phyloP scores from a whole-genome alignment of 1,140 invertebrate species.

The Cotesia glomerata region DNA sequence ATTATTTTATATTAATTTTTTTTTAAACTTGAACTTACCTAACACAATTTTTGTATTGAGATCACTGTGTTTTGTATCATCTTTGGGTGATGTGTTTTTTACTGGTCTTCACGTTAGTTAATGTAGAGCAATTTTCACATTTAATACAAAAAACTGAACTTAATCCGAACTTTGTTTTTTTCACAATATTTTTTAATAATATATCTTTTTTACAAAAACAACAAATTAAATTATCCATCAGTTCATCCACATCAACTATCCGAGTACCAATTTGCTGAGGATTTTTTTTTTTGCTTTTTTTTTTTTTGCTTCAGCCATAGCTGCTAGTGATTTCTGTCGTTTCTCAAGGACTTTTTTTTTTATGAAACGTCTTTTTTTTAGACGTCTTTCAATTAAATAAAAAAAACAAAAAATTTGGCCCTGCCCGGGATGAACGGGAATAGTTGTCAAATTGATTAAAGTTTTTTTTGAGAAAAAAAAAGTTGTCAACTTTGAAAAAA shows the following conservation, averaged over 20 bases:
- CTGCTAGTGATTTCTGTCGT: neutral
- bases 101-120: neutral
- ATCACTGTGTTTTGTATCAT: neutral
- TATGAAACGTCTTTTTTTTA: no score
- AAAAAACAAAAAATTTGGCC: no score
- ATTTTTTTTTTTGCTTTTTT: neutral
- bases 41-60: neutral
- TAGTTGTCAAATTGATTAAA: no score
- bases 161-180: conserved; percentile 1
- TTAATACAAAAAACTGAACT: conserved; percentile 10
- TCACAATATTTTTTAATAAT: conserved; percentile 15
- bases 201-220: conserved; percentile 11
- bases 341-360: neutral
- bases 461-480: no score
- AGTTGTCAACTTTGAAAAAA: no score
- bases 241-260: conserved; percentile 18
- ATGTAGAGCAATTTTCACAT: conserved; percentile 12
- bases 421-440: no score
- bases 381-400: no score
- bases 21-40: neutral
- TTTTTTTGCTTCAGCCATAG: neutral
- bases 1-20: neutral
- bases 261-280: conserved; percentile 4
- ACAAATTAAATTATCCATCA: conserved; percentile 22
- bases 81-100: neutral